Evolutionary conservation across 2,888 invertebrate species (phyloP).

Genomic region (Phengaris alcon): DNA sequence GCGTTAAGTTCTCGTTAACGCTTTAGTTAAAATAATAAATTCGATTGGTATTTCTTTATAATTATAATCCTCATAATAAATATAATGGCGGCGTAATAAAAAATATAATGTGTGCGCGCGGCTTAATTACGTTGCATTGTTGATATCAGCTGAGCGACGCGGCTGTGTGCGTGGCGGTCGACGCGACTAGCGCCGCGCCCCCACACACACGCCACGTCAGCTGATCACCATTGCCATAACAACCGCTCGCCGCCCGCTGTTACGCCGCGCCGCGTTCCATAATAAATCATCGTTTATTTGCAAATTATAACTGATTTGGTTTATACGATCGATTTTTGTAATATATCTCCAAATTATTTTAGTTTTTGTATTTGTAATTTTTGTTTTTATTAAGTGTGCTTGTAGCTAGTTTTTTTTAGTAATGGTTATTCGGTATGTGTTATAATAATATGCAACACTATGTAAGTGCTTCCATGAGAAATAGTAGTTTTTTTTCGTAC

Average conservation of each 20-base stretch:
- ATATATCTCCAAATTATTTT: background rate
- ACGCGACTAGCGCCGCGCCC: conserved; percentile 43
- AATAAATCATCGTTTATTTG: conserved; percentile 4
- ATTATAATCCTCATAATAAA: conserved; percentile 21
- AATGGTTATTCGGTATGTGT: too few species aligned
- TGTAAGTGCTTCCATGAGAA: background rate
- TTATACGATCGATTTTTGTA: background rate
- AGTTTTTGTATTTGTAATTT: background rate
- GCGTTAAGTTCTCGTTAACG: background rate
- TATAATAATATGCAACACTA: background rate
- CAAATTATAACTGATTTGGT: background rate
- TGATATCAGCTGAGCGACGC: conserved; percentile 50
- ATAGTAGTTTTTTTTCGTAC: background rate
- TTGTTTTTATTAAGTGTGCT: background rate
- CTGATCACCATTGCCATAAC: conserved; percentile 56
- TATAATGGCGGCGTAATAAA: conserved; percentile 6
- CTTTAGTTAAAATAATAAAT: conserved; percentile 6
- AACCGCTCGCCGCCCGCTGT: conserved; percentile 29
- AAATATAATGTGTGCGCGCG: conserved; percentile 24
- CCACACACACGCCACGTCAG: conserved; percentile 54
- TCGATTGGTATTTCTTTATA: conserved; percentile 16
- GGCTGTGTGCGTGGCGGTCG: conserved; percentile 39
- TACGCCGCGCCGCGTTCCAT: conserved; percentile 6
- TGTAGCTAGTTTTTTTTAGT: background rate
- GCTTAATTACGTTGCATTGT: conserved; percentile 39